Evolutionary conservation across 2,113 vertebrate species (phyloP).

Genomic region (Apteryx owenii): DNA sequence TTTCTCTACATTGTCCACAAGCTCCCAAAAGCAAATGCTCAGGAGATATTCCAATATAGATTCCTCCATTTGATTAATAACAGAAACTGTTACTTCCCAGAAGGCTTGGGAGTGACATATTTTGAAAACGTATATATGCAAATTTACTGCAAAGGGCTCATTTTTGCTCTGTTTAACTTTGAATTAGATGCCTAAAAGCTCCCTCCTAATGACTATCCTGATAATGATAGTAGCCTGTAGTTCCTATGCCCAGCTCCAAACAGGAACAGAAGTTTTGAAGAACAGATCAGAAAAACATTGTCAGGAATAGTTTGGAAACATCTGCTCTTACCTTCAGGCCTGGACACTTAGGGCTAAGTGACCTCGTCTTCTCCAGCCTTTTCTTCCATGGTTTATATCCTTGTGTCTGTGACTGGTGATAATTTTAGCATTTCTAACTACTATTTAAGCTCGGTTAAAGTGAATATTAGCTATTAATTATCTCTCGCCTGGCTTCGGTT

Average conservation of each 20-base stretch:
- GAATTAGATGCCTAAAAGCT: not conserved
- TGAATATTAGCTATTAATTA: slow-evolving; percentile 9
- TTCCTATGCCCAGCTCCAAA: not conserved
- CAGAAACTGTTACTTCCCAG: not conserved
- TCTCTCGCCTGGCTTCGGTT: not conserved
- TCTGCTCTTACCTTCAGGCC: not conserved
- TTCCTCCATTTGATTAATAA: not conserved
- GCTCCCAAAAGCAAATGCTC: not conserved
- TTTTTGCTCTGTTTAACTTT: not conserved
- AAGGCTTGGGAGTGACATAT: not conserved
- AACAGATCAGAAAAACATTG: not conserved
- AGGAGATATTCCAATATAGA: not conserved
- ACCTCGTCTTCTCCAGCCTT: not conserved
- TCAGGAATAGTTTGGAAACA: not conserved
- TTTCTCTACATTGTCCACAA: not conserved
- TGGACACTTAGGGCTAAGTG: not conserved
- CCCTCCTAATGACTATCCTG: not conserved
- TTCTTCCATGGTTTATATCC: not conserved
- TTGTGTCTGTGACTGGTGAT: not conserved
- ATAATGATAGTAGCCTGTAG: not conserved
- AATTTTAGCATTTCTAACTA: not conserved
- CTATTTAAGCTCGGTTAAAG: not conserved
- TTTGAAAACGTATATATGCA: not conserved
- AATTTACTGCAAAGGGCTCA: not conserved
- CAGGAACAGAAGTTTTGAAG: not conserved